Evolutionary conservation across 2,888 invertebrate species (phyloP).

Genomic region (Candidula unifasciata): DNA sequence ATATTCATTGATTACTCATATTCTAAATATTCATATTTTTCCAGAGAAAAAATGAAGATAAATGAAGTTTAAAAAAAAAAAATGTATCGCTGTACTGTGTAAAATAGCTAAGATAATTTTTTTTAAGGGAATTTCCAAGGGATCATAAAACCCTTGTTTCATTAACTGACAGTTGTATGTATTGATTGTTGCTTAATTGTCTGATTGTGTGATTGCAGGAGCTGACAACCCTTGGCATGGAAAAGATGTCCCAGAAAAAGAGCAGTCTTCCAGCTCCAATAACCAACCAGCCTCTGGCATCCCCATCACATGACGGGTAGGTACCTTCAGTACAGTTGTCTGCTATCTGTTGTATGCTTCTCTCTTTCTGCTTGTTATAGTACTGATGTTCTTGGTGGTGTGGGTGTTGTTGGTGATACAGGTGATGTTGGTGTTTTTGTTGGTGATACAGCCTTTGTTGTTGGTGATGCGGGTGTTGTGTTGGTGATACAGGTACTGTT

Average conservation of each 20-base stretch:
- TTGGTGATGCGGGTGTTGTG: neutral
- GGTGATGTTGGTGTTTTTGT: neutral
- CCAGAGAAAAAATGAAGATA: too few relatives aligned
- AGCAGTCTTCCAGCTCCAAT: slow-evolving; percentile 50
- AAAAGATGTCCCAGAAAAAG: slow-evolving; percentile 84
- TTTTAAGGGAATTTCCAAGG: too few relatives aligned
- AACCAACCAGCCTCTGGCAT: slow-evolving; percentile 26
- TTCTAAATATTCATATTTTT: too few relatives aligned
- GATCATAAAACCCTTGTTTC: too few relatives aligned
- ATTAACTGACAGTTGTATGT: too few relatives aligned
- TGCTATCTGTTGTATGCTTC: too few relatives aligned
- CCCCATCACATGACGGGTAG: slow-evolving; percentile 33
- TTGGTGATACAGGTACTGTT: neutral
- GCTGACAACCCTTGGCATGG: slow-evolving; percentile 87
- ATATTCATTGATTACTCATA: too few relatives aligned
- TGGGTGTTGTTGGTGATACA: neutral
- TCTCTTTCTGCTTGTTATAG: too few relatives aligned
- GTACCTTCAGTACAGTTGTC: neutral
- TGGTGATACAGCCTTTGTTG: neutral
- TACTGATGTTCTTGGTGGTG: too few relatives aligned
- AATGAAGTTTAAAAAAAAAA: too few relatives aligned
- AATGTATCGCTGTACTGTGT: too few relatives aligned
- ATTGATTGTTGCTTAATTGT: neutral
- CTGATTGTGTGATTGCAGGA: slow-evolving; percentile 80
- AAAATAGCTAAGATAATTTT: too few relatives aligned